Conservation (phyloP, 2,888 invertebrate genomes). For the Lycaena phlaeas region DNA sequence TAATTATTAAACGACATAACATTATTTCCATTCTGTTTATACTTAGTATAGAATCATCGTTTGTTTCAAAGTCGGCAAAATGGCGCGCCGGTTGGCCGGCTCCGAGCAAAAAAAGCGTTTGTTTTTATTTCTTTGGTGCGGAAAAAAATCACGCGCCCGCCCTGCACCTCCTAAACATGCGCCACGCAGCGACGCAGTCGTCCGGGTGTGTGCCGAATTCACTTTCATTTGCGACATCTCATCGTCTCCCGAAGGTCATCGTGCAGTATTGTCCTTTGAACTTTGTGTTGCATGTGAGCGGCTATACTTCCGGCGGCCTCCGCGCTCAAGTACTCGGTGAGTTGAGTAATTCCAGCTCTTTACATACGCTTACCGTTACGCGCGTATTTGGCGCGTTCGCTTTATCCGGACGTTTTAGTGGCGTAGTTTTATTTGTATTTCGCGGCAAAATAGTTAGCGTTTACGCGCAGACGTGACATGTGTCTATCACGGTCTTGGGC, state of each 20-base stretch:
- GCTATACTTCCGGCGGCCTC: constrained; percentile 54
- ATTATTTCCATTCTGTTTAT: not conserved
- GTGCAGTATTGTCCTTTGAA: constrained; percentile 18
- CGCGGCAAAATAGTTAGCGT: constrained; percentile 27
- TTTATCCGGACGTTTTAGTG: constrained; percentile 53
- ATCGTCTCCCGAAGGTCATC: constrained; percentile 69
- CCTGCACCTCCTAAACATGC: constrained; percentile 73
- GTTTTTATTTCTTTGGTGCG: constrained; percentile 71
- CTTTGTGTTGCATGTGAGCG: constrained; percentile 27
- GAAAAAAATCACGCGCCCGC: constrained; percentile 69
- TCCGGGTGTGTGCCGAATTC: constrained; percentile 62
- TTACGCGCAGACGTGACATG: constrained; percentile 36
- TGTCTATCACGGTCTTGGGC: constrained; percentile 22
- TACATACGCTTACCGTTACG: constrained; percentile 42
- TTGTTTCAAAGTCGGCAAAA: constrained; percentile 7
- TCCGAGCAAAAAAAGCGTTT: constrained; percentile 64
- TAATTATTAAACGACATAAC: not conserved
- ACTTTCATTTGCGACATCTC: constrained; percentile 73
- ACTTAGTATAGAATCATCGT: not conserved
- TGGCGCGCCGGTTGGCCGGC: constrained; percentile 39
- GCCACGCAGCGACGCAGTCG: constrained; percentile 73
- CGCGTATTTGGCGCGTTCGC: constrained; percentile 56
- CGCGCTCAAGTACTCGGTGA: constrained; percentile 62
- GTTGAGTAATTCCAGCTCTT: constrained; percentile 55
- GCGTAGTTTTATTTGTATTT: constrained; percentile 37